Conservation (phyloP, 1,140 invertebrate genomes). For the Potamilus streckersoni region DNA sequence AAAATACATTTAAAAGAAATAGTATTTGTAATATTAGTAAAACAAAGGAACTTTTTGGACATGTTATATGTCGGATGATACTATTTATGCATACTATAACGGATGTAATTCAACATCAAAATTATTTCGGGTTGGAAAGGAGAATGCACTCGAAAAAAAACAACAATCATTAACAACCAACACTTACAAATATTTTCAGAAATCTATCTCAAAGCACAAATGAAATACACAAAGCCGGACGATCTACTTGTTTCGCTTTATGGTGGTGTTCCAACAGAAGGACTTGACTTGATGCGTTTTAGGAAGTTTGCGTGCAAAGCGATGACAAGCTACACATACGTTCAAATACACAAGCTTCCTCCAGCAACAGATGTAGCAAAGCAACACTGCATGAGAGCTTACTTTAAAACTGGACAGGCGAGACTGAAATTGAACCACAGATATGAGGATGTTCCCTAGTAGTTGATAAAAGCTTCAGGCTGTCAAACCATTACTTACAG, state of each 20-base stretch:
- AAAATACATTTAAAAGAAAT: constrained; percentile 1
- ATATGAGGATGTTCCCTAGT: constrained; percentile 21
- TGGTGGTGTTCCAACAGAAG: constrained; percentile 1
- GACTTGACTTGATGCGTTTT: constrained; percentile 5
- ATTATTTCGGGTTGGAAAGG: constrained; percentile 19
- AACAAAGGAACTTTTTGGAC: constrained; percentile 3
- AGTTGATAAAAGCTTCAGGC: constrained; percentile 13
- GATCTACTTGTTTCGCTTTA: constrained; percentile 4
- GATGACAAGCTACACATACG: background rate
- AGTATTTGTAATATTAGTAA: background rate
- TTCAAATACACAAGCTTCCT: constrained; percentile 12
- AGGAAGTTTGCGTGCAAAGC: background rate
- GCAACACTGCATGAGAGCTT: constrained; percentile 10
- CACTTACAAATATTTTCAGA: background rate
- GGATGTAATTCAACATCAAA: constrained; percentile 21
- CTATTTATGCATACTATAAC: constrained; percentile 23
- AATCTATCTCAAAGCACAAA: constrained; percentile 4
- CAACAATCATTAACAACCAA: background rate
- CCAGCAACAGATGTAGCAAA: constrained; percentile 20
- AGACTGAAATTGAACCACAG: constrained; percentile 3
- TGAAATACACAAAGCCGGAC: background rate
- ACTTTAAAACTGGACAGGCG: constrained; percentile 18
- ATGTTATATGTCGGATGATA: background rate
- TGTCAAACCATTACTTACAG: constrained; percentile 21
- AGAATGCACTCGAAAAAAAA: constrained; percentile 11